Evolutionary conservation across 2,797 vertebrate species (phyloP), one percentile per base, ranked within the genome.

Genomic region (Thamnophis elegans): DNA sequence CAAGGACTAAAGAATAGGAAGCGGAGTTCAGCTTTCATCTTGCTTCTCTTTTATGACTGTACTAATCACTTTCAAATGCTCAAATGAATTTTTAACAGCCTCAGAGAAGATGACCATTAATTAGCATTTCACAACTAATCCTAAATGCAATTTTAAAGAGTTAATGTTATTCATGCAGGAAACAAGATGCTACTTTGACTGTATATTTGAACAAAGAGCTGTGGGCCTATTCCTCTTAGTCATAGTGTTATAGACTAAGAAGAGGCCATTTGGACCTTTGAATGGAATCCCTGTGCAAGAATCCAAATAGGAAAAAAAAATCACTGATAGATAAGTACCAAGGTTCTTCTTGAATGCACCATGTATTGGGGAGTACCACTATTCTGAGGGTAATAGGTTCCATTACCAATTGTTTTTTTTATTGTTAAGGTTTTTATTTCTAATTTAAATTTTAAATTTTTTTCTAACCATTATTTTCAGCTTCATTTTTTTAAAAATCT

Each of bases 51-150:
- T 89, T 42, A n/a, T 89, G 59, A 65, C 47, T 16, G 42, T 51
- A 65, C 53, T 55, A 90, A 54, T 78, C n/a, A 78, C 53, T 32
- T 90, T 82, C 53, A 90, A 90, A 90, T 2, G 54, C 26, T 90
- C 53, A 47, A 78, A 56, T 26, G n/a, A 32, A 90, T 90, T 90
- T 82, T 90, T 78, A 78, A 89, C 42, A 55, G 53, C 53, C 65
- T 90, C 4, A 28, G 32, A 8, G 65, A 78, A 73, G 32, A 78
- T 90, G 53, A 42, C 65, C 53, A 82, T 58, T 90, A 90, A 82
- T 82, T 90, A 90, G 54, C 12, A 78, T 82, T 90, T 90, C 54
- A 90, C 54, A 82, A 90, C 54, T 51, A 62, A 89, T 28, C 26
- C 59, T 51, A 26, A 60, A 14, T 60, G 26, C 36, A 62, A 42